Percentiles rank a stretch among this genome's conserved stretches.
Conservation (phyloP, 2,888 invertebrate genomes). For the Mesochorus sp. region DNA sequence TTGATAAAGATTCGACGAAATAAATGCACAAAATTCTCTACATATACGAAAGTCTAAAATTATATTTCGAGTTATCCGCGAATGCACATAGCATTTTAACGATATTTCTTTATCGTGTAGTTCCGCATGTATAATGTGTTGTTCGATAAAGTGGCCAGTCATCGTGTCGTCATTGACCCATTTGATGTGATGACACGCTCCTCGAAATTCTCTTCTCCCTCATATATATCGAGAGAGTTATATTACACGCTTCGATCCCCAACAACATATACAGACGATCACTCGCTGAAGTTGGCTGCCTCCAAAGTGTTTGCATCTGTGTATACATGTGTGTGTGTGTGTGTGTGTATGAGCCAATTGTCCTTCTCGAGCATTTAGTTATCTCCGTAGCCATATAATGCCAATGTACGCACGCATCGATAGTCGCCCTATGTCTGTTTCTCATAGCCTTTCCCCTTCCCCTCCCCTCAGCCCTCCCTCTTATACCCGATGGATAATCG, state of each 20-base stretch:
- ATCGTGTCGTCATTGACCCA: background rate
- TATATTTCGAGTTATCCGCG: too few species aligned
- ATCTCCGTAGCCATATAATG: conserved; percentile 51
- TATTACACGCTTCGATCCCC: conserved; percentile 50
- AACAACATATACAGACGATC: conserved; percentile 3
- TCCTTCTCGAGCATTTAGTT: conserved; percentile 55
- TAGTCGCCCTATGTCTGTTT: conserved; percentile 19
- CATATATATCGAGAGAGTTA: conserved; percentile 16
- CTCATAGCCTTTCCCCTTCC: background rate
- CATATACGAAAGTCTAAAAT: too few species aligned
- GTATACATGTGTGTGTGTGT: background rate
- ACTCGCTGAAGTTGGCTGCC: background rate
- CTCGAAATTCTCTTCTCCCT: background rate
- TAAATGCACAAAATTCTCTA: too few species aligned
- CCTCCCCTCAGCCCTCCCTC: conserved; percentile 25
- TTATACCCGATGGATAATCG: conserved; percentile 49
- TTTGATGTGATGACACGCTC: background rate
- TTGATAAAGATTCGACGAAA: too few species aligned
- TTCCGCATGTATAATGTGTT: too few species aligned
- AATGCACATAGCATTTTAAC: too few species aligned
- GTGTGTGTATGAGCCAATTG: conserved; percentile 44
- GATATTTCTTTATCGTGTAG: too few species aligned
- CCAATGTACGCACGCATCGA: conserved; percentile 50
- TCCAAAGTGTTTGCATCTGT: background rate
- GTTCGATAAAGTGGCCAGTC: background rate